Conservation (phyloP, 2,888 invertebrate genomes). For the Eudemis profundana region DNA sequence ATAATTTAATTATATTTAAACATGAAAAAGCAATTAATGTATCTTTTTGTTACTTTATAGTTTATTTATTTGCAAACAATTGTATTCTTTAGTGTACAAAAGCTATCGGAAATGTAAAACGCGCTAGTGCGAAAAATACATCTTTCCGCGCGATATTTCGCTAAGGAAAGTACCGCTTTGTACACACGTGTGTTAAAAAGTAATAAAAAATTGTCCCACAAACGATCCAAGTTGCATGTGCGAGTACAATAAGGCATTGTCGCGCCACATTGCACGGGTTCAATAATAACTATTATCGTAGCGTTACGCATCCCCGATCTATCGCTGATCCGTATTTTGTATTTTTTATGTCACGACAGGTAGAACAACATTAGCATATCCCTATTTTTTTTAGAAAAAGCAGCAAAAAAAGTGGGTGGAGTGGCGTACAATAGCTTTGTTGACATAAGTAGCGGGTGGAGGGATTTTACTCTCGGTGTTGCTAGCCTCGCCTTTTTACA, state of each 20-base stretch:
- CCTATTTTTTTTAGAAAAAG: conserved; percentile 44
- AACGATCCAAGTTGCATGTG: background rate
- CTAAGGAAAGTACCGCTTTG: too few relatives aligned
- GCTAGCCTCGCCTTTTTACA: conserved; percentile 46
- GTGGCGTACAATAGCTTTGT: conserved; percentile 54
- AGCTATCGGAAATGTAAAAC: too few relatives aligned
- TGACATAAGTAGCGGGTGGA: conserved; percentile 49
- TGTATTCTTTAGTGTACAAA: too few relatives aligned
- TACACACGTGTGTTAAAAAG: background rate
- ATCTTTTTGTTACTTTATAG: too few relatives aligned
- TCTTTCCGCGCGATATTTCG: too few relatives aligned
- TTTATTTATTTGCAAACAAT: too few relatives aligned
- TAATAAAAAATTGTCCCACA: background rate
- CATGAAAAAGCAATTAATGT: too few relatives aligned
- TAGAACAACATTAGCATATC: conserved; percentile 33
- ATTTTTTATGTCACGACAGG: conserved; percentile 19
- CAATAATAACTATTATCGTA: conserved; percentile 15
- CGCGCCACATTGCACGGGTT: conserved; percentile 4
- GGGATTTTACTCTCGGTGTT: conserved; percentile 53
- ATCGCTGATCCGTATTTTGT: conserved; percentile 15
- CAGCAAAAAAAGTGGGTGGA: conserved; percentile 27
- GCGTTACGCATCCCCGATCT: too few relatives aligned
- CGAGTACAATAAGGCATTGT: conserved; percentile 1
- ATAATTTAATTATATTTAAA: too few relatives aligned
- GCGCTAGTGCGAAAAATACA: too few relatives aligned